Evolutionary conservation across 2,113 vertebrate genomes (phyloP).

Genomic region (Crotalus horridus): DNA sequence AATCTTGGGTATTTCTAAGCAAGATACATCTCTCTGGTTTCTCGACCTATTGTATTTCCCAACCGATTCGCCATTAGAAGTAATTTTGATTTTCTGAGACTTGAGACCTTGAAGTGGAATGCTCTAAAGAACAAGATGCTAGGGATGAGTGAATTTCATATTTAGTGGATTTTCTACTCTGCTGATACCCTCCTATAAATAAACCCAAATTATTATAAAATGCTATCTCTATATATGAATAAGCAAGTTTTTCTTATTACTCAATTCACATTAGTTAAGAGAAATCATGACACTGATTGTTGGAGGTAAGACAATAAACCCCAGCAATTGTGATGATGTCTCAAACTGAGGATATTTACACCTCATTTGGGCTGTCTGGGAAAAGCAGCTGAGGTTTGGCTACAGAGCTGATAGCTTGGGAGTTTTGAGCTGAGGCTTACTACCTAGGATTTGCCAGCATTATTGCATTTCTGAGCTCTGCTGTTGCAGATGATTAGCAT

Average conservation of each 20-base stretch:
- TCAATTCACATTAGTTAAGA: slow-evolving; percentile 5
- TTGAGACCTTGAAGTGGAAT: background rate
- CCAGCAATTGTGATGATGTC: background rate
- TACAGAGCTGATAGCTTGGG: slow-evolving; percentile 15
- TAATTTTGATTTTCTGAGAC: background rate
- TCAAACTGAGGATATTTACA: slow-evolving; percentile 29
- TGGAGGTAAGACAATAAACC: slow-evolving; percentile 7
- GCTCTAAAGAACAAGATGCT: background rate
- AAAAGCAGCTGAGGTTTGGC: background rate
- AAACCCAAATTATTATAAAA: background rate
- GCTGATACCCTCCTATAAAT: background rate
- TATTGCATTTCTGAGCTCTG: slow-evolving; percentile 45
- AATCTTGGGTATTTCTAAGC: background rate
- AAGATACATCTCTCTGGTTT: background rate
- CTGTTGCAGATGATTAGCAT: slow-evolving; percentile 47
- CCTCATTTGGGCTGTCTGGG: background rate
- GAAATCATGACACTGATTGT: background rate
- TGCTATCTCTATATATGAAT: background rate
- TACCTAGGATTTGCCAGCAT: slow-evolving; percentile 25
- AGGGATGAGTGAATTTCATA: background rate
- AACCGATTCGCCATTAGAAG: background rate
- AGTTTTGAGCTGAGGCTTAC: slow-evolving; percentile 15
- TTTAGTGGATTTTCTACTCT: no score
- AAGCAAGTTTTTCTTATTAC: background rate
- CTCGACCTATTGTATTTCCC: background rate